These are phyloP conservation scores for Steatocranus sp. DNA, from an alignment of 2,797 vertebrate species.

Conservation along the genomic window DNA sequence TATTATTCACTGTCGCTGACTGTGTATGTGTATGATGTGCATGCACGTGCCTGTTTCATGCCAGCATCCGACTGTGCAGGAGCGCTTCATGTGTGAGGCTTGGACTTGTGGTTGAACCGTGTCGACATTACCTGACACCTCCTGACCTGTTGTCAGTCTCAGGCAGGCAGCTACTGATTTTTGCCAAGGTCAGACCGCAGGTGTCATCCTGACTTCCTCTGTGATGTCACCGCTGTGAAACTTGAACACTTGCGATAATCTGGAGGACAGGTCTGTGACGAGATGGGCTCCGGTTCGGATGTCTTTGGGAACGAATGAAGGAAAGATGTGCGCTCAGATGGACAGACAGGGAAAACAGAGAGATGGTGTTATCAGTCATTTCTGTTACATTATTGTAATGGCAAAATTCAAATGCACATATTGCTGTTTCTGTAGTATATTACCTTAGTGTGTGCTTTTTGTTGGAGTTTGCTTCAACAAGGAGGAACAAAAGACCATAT, in stretches of 20 bases:
- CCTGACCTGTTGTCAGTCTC: neutral
- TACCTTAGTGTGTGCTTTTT: neutral
- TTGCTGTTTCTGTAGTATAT: neutral
- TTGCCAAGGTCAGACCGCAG: neutral
- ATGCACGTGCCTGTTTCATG: neutral
- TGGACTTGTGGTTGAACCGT: neutral
- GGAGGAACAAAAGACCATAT: constrained; percentile 29
- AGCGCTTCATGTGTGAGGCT: neutral
- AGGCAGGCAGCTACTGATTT: neutral
- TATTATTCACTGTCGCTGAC: neutral
- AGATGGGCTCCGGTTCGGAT: neutral
- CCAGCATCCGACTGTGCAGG: neutral
- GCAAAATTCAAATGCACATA: neutral
- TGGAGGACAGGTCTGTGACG: rapidly evolving
- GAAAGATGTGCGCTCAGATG: neutral
- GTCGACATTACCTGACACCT: neutral
- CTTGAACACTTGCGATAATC: neutral
- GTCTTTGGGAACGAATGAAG: neutral
- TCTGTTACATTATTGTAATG: neutral
- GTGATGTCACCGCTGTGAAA: constrained; percentile 15
- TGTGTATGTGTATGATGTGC: neutral
- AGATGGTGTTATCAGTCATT: neutral
- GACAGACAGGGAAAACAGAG: neutral
- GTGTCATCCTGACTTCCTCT: neutral
- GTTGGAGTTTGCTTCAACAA: neutral